Conservation (phyloP, 2,113 vertebrate genomes). For the Microtus richardsoni region DNA sequence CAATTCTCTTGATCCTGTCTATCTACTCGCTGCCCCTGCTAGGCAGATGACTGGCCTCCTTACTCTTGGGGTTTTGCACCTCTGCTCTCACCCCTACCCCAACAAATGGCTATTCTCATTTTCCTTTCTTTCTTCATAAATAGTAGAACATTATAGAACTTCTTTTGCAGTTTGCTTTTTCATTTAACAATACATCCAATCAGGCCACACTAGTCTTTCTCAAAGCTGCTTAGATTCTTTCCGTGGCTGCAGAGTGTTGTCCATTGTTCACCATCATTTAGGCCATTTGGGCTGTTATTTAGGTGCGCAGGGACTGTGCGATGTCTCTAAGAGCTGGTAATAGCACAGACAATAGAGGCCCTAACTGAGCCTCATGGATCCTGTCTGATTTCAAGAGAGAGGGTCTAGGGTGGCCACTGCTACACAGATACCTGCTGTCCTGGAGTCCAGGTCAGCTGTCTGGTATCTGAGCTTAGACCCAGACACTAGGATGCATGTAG, state of each 20-base stretch:
- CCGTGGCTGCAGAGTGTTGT: rapidly evolving
- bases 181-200: not conserved
- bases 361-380: not conserved
- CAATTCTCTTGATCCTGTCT: rapidly evolving
- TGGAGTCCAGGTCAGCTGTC: not conserved
- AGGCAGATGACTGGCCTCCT: not conserved
- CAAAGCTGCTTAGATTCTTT: not conserved
- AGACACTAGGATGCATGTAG: rapidly evolving
- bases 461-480: not conserved
- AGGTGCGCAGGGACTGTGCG: not conserved
- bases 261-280: not conserved
- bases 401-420: not conserved
- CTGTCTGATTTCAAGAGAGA: not conserved
- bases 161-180: constrained; percentile 1
- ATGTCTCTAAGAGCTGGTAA: not conserved
- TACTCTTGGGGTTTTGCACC: not conserved
- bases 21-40: not conserved
- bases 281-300: not conserved
- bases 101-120: not conserved
- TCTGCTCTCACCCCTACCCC: not conserved
- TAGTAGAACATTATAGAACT: not conserved
- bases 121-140: not conserved
- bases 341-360: not conserved
- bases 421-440: rapidly evolving
- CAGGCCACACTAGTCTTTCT: not conserved